A percentile compares a stretch with the other conserved stretches of the same genome.
phyloP scores from a whole-genome alignment of 2,797 vertebrate species.

The Pantherophis alleghaniensis region DNA sequence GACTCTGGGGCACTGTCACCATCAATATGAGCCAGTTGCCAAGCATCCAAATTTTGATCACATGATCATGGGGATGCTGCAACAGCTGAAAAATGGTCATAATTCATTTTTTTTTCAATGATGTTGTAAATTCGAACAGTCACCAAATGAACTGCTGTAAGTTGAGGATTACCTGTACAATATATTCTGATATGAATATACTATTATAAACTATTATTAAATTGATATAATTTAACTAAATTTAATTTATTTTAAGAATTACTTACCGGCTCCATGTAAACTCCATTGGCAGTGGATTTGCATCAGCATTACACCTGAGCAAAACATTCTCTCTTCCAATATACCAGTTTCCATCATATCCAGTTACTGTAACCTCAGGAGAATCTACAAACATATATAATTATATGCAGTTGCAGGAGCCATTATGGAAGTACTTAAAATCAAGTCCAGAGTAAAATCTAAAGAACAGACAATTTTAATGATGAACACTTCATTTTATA shows the following conservation, averaged over 20 bases:
- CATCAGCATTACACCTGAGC: conserved; percentile 88
- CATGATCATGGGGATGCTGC: background rate
- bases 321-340: conserved; percentile 88
- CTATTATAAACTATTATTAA: background rate
- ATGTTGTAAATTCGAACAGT: background rate
- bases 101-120: background rate
- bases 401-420: background rate
- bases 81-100: background rate
- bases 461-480: background rate
- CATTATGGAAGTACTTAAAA: background rate
- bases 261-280: conserved; percentile 90
- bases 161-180: background rate
- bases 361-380: conserved; percentile 84
- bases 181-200: background rate
- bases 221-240: background rate
- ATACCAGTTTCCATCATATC: conserved; percentile 87
- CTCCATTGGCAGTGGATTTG: conserved; percentile 86
- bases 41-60: background rate
- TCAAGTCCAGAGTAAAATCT: background rate
- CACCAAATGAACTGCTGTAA: background rate
- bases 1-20: background rate
- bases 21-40: background rate
- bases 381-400: conserved; percentile 79
- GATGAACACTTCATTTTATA: background rate
- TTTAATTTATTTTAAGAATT: conserved; percentile 5